Percentiles rank a stretch among this genome's conserved stretches.
Evolutionary conservation across 2,888 invertebrate species (phyloP).

Genomic region (Hylaea fasciaria): DNA sequence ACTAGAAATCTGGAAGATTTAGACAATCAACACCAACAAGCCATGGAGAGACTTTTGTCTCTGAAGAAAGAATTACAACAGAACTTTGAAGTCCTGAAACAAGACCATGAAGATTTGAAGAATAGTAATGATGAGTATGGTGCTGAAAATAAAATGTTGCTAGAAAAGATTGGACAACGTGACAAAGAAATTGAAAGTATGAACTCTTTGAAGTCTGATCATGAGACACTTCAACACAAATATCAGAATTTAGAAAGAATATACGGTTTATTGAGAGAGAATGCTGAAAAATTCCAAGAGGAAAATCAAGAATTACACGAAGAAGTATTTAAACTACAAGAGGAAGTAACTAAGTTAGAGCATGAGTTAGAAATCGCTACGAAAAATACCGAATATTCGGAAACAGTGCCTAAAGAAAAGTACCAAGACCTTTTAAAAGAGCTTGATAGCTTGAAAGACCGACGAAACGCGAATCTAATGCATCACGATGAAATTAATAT

Average conservation of each 20-base stretch:
- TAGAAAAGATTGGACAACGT: conserved; percentile 72
- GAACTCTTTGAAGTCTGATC: conserved; percentile 60
- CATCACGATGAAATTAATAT: conserved; percentile 77
- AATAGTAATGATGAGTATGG: conserved; percentile 76
- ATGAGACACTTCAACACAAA: conserved; percentile 75
- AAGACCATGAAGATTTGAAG: conserved; percentile 77
- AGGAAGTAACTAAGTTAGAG: conserved; percentile 76
- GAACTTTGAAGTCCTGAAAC: conserved; percentile 79
- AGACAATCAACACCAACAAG: conserved; percentile 89
- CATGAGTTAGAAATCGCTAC: conserved; percentile 72
- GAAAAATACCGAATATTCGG: conserved; percentile 61
- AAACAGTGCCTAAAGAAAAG: conserved; percentile 66
- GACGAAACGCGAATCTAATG: conserved; percentile 61
- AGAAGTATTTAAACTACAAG: conserved; percentile 79
- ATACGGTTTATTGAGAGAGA: conserved; percentile 73
- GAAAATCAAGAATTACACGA: conserved; percentile 82
- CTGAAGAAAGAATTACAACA: conserved; percentile 83
- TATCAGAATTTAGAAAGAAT: conserved; percentile 79
- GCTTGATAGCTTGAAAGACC: conserved; percentile 65
- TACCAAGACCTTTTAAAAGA: conserved; percentile 71
- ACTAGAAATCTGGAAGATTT: conserved; percentile 88
- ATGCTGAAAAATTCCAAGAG: conserved; percentile 81
- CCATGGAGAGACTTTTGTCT: conserved; percentile 85
- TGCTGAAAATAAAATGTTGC: conserved; percentile 71
- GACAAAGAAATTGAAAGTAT: conserved; percentile 70